These are phyloP conservation scores for Mastacembelus armatus DNA, from an alignment of 2,797 vertebrate genomes.

Conservation along the genomic window DNA sequence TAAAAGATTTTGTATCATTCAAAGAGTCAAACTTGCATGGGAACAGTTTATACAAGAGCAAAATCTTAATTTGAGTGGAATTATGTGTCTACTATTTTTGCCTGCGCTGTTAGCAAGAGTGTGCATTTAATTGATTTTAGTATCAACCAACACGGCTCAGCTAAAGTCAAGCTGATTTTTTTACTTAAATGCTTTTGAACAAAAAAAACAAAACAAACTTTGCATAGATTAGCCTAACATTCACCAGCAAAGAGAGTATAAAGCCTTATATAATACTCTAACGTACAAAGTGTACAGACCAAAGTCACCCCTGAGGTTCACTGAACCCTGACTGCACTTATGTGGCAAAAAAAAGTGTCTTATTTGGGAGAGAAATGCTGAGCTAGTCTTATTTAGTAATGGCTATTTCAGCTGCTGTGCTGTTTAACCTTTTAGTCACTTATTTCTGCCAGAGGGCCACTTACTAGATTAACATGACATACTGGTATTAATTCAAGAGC, in stretches of 20 bases:
- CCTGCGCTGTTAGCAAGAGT: neutral
- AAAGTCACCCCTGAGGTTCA: slow-evolving; percentile 59
- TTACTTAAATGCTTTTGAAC: slow-evolving; percentile 23
- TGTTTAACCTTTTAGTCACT: slow-evolving; percentile 63
- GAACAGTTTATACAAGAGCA: neutral
- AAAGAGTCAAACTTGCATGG: slow-evolving; percentile 21
- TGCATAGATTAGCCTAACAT: no score
- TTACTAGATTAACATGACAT: slow-evolving; percentile 73
- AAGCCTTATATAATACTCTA: slow-evolving; percentile 47
- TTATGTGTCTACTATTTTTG: neutral
- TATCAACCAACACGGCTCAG: slow-evolving; percentile 13
- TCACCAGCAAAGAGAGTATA: no score
- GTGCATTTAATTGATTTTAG: slow-evolving; percentile 29
- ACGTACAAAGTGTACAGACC: slow-evolving; percentile 46
- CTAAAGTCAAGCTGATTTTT: slow-evolving; percentile 27
- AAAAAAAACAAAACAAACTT: slow-evolving; percentile 9
- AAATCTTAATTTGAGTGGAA: neutral
- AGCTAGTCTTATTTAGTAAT: slow-evolving; percentile 65
- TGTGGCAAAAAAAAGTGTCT: slow-evolving; percentile 11
- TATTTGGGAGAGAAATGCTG: slow-evolving; percentile 66
- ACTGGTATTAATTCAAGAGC: slow-evolving; percentile 55
- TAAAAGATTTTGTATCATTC: slow-evolving; percentile 62
- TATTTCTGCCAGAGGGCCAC: slow-evolving; percentile 69
- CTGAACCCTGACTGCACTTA: slow-evolving; percentile 33
- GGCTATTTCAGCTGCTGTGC: slow-evolving; percentile 60